Percentiles rank a stretch among this genome's conserved stretches.
Evolutionary conservation across 2,113 vertebrate genomes (phyloP).

Genomic region (Nipponia nippon): DNA sequence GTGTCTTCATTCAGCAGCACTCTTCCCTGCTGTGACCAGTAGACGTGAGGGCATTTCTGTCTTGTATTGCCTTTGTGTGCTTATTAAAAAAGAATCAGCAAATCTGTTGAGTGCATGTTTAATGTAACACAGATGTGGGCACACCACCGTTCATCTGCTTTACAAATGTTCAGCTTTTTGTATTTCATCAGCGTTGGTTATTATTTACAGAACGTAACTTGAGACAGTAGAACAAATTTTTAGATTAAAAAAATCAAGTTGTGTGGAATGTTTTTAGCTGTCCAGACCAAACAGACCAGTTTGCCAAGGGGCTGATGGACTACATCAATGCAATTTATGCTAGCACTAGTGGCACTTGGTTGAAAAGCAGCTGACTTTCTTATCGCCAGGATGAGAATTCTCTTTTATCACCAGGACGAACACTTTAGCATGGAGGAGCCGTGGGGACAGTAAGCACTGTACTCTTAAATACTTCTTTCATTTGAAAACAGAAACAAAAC

Average conservation of each 20-base stretch:
- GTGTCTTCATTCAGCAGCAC: constrained; percentile 42
- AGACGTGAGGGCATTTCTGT: constrained; percentile 66
- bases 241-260: constrained; percentile 63
- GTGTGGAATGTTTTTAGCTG: constrained; percentile 72
- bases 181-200: constrained; percentile 75
- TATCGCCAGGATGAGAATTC: not conserved
- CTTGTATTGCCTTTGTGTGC: constrained; percentile 66
- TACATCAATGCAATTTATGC: constrained; percentile 25
- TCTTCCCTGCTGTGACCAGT: constrained; percentile 42
- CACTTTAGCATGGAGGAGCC: not conserved
- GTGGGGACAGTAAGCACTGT: not conserved
- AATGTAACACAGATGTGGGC: constrained; percentile 80
- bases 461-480: not conserved
- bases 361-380: constrained; percentile 42
- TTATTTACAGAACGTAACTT: constrained; percentile 79
- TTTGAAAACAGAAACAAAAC: not conserved
- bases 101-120: constrained; percentile 70
- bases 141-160: constrained; percentile 53
- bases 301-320: constrained; percentile 67
- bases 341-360: constrained; percentile 1
- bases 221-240: constrained; percentile 75
- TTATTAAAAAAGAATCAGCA: constrained; percentile 74
- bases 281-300: constrained; percentile 75
- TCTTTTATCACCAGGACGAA: not conserved
- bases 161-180: constrained; percentile 72